phyloP scores from a whole-genome alignment of 2,113 vertebrate genomes.

The Maccullochella peelii region DNA sequence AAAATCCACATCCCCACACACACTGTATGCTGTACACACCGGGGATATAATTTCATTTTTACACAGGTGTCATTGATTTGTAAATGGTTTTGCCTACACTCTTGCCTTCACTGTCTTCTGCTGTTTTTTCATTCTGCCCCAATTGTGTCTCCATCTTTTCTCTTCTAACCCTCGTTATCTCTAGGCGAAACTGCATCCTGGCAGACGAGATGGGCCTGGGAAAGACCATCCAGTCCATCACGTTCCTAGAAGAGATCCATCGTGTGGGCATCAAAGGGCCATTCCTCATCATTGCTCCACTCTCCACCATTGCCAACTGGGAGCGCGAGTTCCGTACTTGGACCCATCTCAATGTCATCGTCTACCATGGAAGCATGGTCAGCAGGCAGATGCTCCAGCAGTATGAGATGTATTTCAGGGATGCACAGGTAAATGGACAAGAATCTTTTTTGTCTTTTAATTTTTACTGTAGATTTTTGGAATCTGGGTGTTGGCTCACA shows the following conservation, averaged over 20 bases:
- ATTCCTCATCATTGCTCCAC: slow-evolving; percentile 97
- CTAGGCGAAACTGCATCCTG: slow-evolving; percentile 97
- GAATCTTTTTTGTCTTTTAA: no score
- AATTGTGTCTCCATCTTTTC: neutral
- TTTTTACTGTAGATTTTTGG: neutral
- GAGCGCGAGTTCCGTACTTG: slow-evolving; percentile 97
- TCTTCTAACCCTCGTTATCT: neutral
- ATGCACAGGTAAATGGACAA: slow-evolving; percentile 88
- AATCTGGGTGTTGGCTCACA: neutral
- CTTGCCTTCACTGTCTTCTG: neutral
- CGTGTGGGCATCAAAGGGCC: slow-evolving; percentile 92
- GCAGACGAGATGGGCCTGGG: slow-evolving; percentile 99
- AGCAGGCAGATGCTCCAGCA: slow-evolving; percentile 99
- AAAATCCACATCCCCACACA: neutral
- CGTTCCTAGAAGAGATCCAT: slow-evolving; percentile 95
- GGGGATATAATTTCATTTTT: neutral
- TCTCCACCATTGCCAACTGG: slow-evolving; percentile 99
- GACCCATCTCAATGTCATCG: slow-evolving; percentile 96
- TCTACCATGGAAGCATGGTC: slow-evolving; percentile 97
- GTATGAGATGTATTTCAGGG: slow-evolving; percentile 99
- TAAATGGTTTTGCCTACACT: neutral
- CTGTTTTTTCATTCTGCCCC: neutral
- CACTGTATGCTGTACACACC: neutral
- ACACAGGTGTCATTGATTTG: neutral
- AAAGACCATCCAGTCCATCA: slow-evolving; percentile 99